A percentile compares a stretch with the other conserved stretches of the same genome.
These are phyloP conservation scores for Rhopalosiphum padi DNA, from an alignment of 1,140 invertebrate species.

Conservation along the genomic window DNA sequence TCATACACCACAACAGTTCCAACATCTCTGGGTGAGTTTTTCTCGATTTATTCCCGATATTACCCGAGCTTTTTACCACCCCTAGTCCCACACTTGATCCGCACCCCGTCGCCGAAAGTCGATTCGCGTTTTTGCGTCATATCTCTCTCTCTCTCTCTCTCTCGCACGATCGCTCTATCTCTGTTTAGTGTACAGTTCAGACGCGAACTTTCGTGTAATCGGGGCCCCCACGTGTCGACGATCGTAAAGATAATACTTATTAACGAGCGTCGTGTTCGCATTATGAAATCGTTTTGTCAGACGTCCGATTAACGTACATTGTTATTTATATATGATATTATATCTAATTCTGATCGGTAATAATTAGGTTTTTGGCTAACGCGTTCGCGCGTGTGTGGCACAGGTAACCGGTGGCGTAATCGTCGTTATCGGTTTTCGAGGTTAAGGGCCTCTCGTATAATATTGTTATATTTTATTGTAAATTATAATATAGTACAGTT, in stretches of 20 bases:
- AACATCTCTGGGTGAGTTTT: conserved; percentile 30
- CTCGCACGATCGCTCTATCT: background rate
- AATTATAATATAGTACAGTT: background rate
- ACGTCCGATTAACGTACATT: background rate
- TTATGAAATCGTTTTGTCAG: background rate
- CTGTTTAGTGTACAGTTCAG: background rate
- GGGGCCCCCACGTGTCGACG: background rate
- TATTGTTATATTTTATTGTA: background rate
- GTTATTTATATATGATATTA: background rate
- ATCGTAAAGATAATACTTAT: background rate
- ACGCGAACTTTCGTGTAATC: background rate
- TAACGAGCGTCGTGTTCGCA: background rate
- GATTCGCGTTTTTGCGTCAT: background rate
- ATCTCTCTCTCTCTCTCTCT: too few relatives aligned
- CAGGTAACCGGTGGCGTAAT: conserved; percentile 1
- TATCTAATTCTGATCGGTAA: background rate
- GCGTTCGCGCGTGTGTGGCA: too few relatives aligned
- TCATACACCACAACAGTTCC: conserved; percentile 46
- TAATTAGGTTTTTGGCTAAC: background rate
- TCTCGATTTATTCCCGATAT: too few relatives aligned
- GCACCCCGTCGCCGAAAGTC: background rate
- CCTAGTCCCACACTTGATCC: background rate
- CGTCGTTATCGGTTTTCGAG: background rate
- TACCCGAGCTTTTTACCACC: background rate
- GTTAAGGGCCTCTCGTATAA: conserved; percentile 13